phyloP scores from a whole-genome alignment of 2,797 vertebrate genomes.

The Malurus leucopterus region DNA sequence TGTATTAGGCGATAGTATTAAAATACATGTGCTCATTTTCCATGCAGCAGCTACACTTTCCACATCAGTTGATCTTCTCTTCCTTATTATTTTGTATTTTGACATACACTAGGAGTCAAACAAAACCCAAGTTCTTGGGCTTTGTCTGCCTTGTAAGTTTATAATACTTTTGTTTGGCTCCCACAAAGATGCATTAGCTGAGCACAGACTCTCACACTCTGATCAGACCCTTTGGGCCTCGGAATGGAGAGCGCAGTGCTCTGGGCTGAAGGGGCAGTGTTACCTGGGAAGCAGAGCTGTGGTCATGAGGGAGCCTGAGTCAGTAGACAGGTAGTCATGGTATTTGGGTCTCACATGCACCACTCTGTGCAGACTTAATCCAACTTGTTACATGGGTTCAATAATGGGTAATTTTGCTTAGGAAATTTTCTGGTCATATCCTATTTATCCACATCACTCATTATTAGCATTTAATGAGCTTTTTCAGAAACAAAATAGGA shows the following conservation, averaged over 20 bases:
- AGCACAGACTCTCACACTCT: fast-evolving
- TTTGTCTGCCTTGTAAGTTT: not conserved
- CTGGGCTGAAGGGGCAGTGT: fast-evolving
- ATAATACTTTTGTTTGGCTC: not conserved
- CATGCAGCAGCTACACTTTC: not conserved
- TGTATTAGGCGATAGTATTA: not conserved
- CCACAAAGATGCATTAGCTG: not conserved
- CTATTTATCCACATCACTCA: not conserved
- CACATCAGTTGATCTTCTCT: not conserved
- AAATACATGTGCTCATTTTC: not conserved
- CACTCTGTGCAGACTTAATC: not conserved
- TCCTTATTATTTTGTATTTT: not conserved
- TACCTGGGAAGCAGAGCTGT: not conserved
- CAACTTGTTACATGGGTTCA: not conserved
- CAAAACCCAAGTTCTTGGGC: not conserved
- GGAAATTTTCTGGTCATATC: not conserved
- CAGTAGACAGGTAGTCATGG: fast-evolving
- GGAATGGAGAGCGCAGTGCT: fast-evolving
- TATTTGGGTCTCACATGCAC: not conserved
- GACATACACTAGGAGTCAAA: not conserved
- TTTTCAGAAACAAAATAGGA: not conserved
- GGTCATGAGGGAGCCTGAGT: fast-evolving
- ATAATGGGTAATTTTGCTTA: not conserved
- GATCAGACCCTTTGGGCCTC: not conserved
- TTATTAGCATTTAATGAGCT: not conserved